Conservation (phyloP, 1,140 invertebrate species). For the Leguminivora glycinivorella region DNA sequence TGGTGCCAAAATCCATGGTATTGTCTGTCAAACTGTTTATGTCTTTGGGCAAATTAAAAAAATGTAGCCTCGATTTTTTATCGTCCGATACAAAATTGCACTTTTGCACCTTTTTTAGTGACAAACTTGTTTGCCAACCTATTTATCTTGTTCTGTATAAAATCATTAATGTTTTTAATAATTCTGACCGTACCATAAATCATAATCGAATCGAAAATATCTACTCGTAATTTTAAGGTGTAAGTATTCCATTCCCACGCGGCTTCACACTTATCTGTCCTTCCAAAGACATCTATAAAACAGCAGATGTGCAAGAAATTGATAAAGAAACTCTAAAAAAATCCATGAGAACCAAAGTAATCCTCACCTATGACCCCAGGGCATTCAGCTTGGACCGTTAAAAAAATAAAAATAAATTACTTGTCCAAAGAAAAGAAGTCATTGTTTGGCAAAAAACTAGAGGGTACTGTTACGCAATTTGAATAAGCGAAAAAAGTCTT, state of each 20-base stretch:
- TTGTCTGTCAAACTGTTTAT: too few relatives aligned
- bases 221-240: too few relatives aligned
- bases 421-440: conserved; percentile 54
- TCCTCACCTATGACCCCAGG: conserved; percentile 72
- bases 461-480: conserved; percentile 66
- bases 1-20: too few relatives aligned
- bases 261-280: conserved; percentile 28
- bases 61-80: too few relatives aligned
- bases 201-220: not conserved
- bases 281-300: conserved; percentile 27
- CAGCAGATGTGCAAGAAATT: conserved; percentile 55
- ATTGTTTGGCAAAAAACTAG: conserved; percentile 71
- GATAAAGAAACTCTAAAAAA: conserved; percentile 56
- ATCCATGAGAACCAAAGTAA: conserved; percentile 64
- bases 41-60: too few relatives aligned
- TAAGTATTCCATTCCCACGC: conserved; percentile 27
- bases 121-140: too few relatives aligned
- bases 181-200: too few relatives aligned
- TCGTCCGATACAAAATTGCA: too few relatives aligned
- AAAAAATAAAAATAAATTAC: conserved; percentile 76
- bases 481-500: conserved; percentile 59
- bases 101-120: too few relatives aligned
- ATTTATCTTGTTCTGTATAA: too few relatives aligned
- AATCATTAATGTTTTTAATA: too few relatives aligned
- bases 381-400: conserved; percentile 57